Evolutionary conservation across 2,797 vertebrate species (phyloP), one percentile per base, ranked within the genome.

Genomic region (Sebastes kiyomatsui): DNA sequence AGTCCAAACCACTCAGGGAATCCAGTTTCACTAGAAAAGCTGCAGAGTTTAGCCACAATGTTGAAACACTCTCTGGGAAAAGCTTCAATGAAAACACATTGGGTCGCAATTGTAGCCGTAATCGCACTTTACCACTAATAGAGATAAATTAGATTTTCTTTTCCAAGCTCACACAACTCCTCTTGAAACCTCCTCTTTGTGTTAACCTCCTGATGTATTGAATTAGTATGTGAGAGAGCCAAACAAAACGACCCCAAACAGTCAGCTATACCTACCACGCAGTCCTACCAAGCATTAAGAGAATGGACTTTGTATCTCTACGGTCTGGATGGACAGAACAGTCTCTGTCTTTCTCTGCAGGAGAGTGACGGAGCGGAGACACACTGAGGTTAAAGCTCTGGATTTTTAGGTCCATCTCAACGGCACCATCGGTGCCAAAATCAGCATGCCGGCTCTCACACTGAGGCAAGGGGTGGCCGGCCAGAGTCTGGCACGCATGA

Each of bases 361-460:
- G 68, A 58, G 33, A 8, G 62, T 6, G 58, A 60, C 1, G n/a
- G 70, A 60, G 28, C 16, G 16, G 56, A 58, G 56, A 58, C 56
- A 59, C 49, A 67, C 33, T 4, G 58, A 18, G 22, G 61, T 46
- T 61, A 76, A 58, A 58, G 62, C 65, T 59, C 70, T 60, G 67
- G 49, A 14, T 67, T 67, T 77, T 71, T 52, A 49, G 60, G 27
- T 74, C 55, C 55, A 55, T 72, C 81, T 85, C 77, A 71, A 27
- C 18, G 23, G 54, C 59, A 64, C 54, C 59, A 16, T 20, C 33
- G 18, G 10, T 83, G 79, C 90, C 83, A 87, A 84, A 76, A 76
- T 79, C 83, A 85, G 85, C 86, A 75, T 13, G 65, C 46, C 49
- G 74, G 74, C 80, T 85, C 65, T 28, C 59, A 82, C 68, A 38